Conservation (phyloP, 2,888 invertebrate species). For the Merodon equestris region DNA sequence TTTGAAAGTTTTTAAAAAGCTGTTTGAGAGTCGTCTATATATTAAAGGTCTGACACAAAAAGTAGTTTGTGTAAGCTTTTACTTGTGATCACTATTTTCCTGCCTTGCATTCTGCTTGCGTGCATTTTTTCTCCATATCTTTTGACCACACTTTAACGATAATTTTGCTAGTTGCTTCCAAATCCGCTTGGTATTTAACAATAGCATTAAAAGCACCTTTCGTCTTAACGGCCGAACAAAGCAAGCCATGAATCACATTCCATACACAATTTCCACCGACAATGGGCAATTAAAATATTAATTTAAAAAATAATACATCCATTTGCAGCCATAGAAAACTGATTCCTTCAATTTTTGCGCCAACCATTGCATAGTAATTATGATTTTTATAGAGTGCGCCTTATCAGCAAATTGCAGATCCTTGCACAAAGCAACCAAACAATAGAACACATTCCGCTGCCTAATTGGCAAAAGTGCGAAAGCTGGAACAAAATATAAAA, state of each 20-base stretch:
- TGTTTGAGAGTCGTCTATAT: too few relatives aligned
- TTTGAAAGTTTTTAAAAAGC: too few relatives aligned
- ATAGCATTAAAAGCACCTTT: too few relatives aligned
- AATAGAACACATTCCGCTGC: slow-evolving; percentile 62
- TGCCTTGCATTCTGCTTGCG: too few relatives aligned
- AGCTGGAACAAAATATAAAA: slow-evolving; percentile 41
- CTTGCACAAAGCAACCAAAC: slow-evolving; percentile 43
- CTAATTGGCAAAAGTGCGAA: slow-evolving; percentile 50
- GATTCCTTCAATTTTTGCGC: slow-evolving; percentile 18
- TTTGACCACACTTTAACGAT: background rate
- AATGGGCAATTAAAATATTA: slow-evolving; percentile 59
- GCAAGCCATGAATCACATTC: slow-evolving; percentile 8
- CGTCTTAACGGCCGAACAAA: background rate
- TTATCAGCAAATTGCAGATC: slow-evolving; percentile 43
- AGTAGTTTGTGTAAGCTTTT: too few relatives aligned
- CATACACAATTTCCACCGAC: slow-evolving; percentile 32
- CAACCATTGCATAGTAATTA: slow-evolving; percentile 36
- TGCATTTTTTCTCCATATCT: too few relatives aligned
- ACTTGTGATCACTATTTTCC: too few relatives aligned
- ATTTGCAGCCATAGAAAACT: background rate
- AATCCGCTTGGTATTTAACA: too few relatives aligned
- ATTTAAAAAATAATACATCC: slow-evolving; percentile 45
- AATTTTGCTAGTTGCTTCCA: background rate
- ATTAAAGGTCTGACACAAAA: too few relatives aligned
- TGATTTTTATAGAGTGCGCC: slow-evolving; percentile 11